These are phyloP conservation scores for Notarius quadriscutis DNA, from an alignment of 2,113 vertebrate species.

Conservation along the genomic window DNA sequence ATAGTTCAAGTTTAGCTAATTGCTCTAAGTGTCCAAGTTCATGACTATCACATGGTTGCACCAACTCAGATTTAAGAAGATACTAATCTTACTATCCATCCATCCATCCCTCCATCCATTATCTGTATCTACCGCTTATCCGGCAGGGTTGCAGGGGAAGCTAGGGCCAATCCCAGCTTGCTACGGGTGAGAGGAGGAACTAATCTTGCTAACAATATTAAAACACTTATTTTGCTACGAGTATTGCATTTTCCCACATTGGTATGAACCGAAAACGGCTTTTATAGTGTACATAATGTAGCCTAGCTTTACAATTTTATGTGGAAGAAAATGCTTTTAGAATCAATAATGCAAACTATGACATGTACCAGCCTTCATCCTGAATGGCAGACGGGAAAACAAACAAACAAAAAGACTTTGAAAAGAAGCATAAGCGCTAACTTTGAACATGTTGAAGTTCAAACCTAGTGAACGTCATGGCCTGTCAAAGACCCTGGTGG, in stretches of 20 bases:
- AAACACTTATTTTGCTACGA: neutral
- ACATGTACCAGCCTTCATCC: constrained; percentile 35
- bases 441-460: constrained; percentile 15
- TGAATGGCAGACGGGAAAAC: neutral
- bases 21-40: neutral
- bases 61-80: neutral
- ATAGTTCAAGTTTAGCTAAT: too few relatives aligned
- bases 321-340: constrained; percentile 23
- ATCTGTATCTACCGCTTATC: too few relatives aligned
- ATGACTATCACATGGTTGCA: neutral
- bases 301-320: neutral
- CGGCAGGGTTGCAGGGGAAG: too few relatives aligned
- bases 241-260: neutral
- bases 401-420: constrained; percentile 5
- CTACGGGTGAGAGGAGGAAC: too few relatives aligned
- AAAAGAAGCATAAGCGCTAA: neutral
- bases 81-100: too few relatives aligned
- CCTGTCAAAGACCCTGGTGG: constrained; percentile 23
- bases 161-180: too few relatives aligned
- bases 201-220: neutral
- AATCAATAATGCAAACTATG: constrained; percentile 41
- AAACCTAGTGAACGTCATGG: constrained; percentile 27
- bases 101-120: too few relatives aligned
- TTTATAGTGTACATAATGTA: neutral
- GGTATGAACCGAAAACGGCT: neutral